Base-by-base conservation (phyloP, 2,888 invertebrate species). In the Himalopsyche japonica region DNA sequence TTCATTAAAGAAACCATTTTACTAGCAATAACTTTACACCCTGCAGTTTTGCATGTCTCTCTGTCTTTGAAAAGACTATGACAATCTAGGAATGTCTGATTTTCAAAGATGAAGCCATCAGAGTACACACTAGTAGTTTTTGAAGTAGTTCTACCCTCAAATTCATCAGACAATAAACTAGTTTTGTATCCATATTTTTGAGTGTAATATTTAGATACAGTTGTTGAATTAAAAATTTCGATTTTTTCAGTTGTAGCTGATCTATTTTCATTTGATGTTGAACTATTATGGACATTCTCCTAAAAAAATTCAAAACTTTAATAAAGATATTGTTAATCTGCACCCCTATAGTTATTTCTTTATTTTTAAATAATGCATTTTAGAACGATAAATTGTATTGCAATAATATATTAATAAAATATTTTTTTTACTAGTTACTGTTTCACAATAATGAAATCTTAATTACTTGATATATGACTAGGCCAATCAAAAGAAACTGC, bases 21-120 rank as follows among this genome's bases (percentile, higher is more conserved):
- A 27, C 79, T 77, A 7, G 84, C 77, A 82, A 80, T 82, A 47
- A 57, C 78, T 83, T 83, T 83, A 70, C 85, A 85, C 20, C 70
- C 70, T 70, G 70, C 30, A 70, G 10, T 70, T 15, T 70, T 30
- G 27, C 70, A 70, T 2, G 27, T 48, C 30, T 47, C 30, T 24
- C 20, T 79, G 20, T 77, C 49, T 8, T 79, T 79, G 8, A 70
- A 70, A 15, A 27, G 30, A 12, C 5, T 70, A 30, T 27, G 24
- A 30, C 70, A 70, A 24, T 79, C 79, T 43, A 34, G 15, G 4
- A 76, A 0, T 32, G 30, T 76, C 76, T 76, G 18, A 76, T 79
- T 79, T 79, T 37, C 47, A 20, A 12, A 57, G 20, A 20, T 57
- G 1, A 43, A 0, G 4, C 43, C 43, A 37, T 57, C n/a, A 3